These are phyloP conservation scores for Hepsetus odoe DNA, from an alignment of 2,113 vertebrate genomes.

Conservation along the genomic window DNA sequence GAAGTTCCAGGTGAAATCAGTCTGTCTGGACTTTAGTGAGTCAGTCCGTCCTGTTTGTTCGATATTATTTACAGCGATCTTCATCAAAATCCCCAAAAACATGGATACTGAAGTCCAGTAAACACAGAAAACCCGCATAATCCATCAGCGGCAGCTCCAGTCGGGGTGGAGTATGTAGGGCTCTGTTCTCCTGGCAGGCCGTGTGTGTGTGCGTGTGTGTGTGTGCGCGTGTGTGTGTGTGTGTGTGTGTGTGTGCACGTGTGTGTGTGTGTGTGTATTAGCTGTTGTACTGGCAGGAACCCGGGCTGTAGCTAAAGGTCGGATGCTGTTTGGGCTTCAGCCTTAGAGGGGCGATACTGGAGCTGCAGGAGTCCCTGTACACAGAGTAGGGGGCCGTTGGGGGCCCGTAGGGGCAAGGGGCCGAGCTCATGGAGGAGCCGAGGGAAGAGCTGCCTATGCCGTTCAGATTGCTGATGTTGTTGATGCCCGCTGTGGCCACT, in stretches of 20 bases:
- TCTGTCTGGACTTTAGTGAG: neutral
- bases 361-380: constrained; percentile 98
- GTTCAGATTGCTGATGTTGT: constrained; percentile 93
- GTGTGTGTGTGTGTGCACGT: constrained; percentile 39
- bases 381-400: constrained; percentile 95
- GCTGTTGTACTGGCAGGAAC: constrained; percentile 99
- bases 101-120: constrained; percentile 80
- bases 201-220: constrained; percentile 38
- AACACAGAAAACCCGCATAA: constrained; percentile 88
- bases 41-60: constrained; percentile 59
- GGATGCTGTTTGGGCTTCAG: constrained; percentile 99
- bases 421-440: constrained; percentile 92
- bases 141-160: constrained; percentile 90
- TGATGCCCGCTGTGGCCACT: constrained; percentile 88
- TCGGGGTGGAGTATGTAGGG: constrained; percentile 57
- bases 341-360: constrained; percentile 93
- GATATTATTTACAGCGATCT: constrained; percentile 74
- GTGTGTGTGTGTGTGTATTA: constrained; percentile 76
- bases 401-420: constrained; percentile 92
- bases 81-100: constrained; percentile 69
- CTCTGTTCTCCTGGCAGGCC: constrained; percentile 57
- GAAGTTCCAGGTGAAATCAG: neutral
- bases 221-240: neutral
- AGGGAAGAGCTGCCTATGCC: constrained; percentile 91
- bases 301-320: constrained; percentile 95